Conservation (phyloP, 92 coral and sea anemone species). For the Pocillopora meandrina region DNA sequence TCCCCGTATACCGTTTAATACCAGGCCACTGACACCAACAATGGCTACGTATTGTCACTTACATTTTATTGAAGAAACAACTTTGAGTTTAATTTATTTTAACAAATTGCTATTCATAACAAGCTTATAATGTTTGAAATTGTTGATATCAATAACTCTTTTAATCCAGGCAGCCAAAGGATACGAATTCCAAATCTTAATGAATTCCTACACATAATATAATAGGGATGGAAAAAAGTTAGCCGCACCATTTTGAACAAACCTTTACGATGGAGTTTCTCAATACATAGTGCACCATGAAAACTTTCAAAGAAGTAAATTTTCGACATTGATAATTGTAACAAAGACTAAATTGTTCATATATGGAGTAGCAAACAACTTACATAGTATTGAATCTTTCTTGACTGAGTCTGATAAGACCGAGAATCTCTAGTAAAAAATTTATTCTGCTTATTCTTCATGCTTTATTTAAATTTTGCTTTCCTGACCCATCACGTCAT, state of each 20-base stretch:
- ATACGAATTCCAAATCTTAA: too few relatives aligned
- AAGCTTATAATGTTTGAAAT: not conserved
- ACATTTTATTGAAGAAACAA: constrained; percentile 17
- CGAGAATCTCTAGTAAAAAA: not conserved
- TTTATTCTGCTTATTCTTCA: not conserved
- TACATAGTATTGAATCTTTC: not conserved
- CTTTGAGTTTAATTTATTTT: constrained; percentile 16
- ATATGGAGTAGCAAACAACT: constrained; percentile 1
- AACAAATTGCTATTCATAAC: not conserved
- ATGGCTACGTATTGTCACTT: not conserved
- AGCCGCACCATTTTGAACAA: too few relatives aligned
- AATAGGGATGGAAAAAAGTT: too few relatives aligned
- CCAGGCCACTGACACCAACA: not conserved
- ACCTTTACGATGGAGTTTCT: not conserved
- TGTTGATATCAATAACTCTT: too few relatives aligned
- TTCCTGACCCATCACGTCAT: constrained; percentile 70
- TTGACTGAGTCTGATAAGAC: not conserved
- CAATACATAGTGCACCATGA: not conserved
- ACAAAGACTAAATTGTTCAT: constrained; percentile 9
- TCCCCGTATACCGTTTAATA: not conserved
- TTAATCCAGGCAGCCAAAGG: too few relatives aligned
- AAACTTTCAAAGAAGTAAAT: constrained; percentile 3
- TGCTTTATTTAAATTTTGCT: constrained; percentile 69
- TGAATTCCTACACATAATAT: too few relatives aligned
- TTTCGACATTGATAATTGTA: constrained; percentile 13